Conservation (phyloP, 2,888 invertebrate genomes). For the Megastigmus dorsalis region DNA sequence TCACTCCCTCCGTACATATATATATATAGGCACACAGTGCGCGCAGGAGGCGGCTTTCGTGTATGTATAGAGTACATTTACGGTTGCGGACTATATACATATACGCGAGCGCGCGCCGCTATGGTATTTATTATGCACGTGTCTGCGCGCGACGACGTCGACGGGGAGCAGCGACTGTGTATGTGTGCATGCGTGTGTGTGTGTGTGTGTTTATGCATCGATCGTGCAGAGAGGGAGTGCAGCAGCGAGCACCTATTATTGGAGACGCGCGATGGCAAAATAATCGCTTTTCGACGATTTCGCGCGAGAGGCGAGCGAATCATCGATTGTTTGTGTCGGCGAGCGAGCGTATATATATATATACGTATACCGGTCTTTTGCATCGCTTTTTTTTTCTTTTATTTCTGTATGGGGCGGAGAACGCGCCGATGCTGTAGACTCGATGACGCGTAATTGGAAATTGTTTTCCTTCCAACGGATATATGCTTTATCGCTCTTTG, state of each 20-base stretch:
- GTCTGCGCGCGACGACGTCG: neutral
- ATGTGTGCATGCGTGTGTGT: neutral
- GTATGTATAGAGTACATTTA: too few species aligned
- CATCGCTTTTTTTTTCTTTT: too few species aligned
- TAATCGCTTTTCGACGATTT: constrained; percentile 47
- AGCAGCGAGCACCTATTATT: neutral
- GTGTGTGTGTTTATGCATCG: too few species aligned
- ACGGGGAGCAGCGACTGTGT: neutral
- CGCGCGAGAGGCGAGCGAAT: constrained; percentile 1
- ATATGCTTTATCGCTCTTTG: too few species aligned
- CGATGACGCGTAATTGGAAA: too few species aligned
- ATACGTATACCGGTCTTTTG: neutral
- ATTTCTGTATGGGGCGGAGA: too few species aligned
- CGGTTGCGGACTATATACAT: neutral
- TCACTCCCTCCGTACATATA: neutral
- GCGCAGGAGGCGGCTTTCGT: too few species aligned
- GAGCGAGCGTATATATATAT: neutral
- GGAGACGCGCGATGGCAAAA: constrained; percentile 28
- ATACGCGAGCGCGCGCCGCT: neutral
- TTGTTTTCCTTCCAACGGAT: too few species aligned
- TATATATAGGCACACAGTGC: too few species aligned
- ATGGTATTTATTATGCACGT: constrained; percentile 45
- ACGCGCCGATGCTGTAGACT: neutral
- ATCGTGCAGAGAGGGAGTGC: neutral
- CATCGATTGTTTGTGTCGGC: constrained; percentile 37